Conservation (phyloP, 1,140 invertebrate species). For the Papilio aristodemus region DNA sequence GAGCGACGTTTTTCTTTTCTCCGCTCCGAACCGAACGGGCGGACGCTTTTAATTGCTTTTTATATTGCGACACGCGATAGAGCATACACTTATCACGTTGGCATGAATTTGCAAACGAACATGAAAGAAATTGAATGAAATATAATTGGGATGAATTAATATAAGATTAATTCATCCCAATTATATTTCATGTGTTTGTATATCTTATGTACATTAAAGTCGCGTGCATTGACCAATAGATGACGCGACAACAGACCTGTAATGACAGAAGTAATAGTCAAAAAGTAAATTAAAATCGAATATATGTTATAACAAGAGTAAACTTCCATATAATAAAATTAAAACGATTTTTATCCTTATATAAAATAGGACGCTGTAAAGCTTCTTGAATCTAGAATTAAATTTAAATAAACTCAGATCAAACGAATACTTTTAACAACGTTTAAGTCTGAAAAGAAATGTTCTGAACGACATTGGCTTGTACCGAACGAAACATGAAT, state of each 20-base stretch:
- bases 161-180: no score
- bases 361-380: background rate
- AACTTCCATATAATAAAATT: no score
- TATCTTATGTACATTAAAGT: no score
- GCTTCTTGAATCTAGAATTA: conserved; percentile 2
- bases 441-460: conserved; percentile 15
- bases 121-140: background rate
- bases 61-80: conserved; percentile 8
- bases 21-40: background rate
- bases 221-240: no score
- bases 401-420: conserved; percentile 13
- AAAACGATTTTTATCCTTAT: no score
- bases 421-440: background rate
- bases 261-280: no score
- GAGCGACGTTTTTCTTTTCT: conserved; percentile 10
- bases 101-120: background rate
- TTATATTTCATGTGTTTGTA: no score
- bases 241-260: no score
- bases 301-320: no score
- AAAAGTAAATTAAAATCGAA: no score
- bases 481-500: conserved; percentile 6
- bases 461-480: conserved; percentile 15
- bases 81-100: background rate
- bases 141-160: conserved; percentile 1
- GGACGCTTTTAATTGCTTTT: conserved; percentile 14